Base-by-base conservation (phyloP, 1,140 invertebrate species). In the Drosophila tropicalis region DNA sequence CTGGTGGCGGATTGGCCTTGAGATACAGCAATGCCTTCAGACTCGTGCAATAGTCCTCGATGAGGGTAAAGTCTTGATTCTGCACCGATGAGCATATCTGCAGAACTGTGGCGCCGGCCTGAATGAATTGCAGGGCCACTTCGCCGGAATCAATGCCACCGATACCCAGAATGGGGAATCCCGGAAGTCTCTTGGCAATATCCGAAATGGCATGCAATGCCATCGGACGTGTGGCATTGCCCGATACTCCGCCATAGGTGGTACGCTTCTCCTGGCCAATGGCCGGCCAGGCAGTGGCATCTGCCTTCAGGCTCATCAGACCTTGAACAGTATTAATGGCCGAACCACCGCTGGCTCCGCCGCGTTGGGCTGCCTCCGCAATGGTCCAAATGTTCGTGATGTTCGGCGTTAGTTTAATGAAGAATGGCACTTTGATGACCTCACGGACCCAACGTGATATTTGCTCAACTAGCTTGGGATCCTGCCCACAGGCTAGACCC, bases 81-180 rank as follows among this genome's bases (percentile, higher is more conserved):
- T 99, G 99, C 13, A 99, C 95, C 5, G 98, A 97, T 91, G 98
- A 99, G 92, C 98, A 97, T 60, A 99, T 95, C 94, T 99, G 98
- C 0, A 99, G 92, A 22, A 98, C 96, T 4, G 96, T 95, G 6
- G 98, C 98, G 7, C 98, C 98, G 70, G 96, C 96, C 90, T 97
- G 94, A 5, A 99, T 92, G 91, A 98, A 99, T 92, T 99, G 98
- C 0, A 99, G 91, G 0, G 97, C 96, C 29, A 96, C 95, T 76
- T 99, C 98, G 0, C 98, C 98, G 0, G 97, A 98, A 93, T 99
- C 98, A 32, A 99, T 97, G 3, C 99, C 99, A 0, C 97, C 98
- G 61, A 98, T 98, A 19, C 98, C 98, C 56, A 99, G 93, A 64
- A 99, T 98, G 0, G 98, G 96, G 91, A 98, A 98, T 12, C 95